A percentile compares a stretch with the other conserved stretches of the same genome.
These are phyloP conservation scores for Aphaenogaster ashmeadi DNA, from an alignment of 1,140 invertebrate genomes.

Conservation along the genomic window DNA sequence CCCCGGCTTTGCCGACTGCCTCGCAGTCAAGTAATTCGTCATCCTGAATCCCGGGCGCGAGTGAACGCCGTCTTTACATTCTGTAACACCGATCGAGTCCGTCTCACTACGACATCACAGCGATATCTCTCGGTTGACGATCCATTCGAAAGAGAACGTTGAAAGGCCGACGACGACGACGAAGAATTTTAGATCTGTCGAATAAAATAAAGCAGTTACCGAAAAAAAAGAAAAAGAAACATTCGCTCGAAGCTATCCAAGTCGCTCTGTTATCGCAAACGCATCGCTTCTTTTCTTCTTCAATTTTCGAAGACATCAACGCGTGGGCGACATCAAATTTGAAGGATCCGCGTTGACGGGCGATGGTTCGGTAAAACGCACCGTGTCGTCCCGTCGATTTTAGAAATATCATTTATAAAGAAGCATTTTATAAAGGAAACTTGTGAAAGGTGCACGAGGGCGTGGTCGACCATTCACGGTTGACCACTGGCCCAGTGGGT, in stretches of 20 bases:
- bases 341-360: neutral
- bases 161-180: slow-evolving; percentile 7
- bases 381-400: neutral
- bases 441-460: slow-evolving; percentile 69
- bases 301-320: neutral
- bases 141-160: slow-evolving; percentile 11
- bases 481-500: slow-evolving; percentile 65
- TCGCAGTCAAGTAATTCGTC: slow-evolving; percentile 26
- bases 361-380: neutral
- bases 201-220: neutral
- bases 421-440: slow-evolving; percentile 63
- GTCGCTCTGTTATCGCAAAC: neutral
- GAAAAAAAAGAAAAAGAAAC: neutral
- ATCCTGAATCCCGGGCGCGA: slow-evolving; percentile 10
- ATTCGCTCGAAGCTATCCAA: neutral
- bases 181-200: neutral
- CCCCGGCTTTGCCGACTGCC: slow-evolving; percentile 22
- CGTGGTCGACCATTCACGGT: slow-evolving; percentile 69
- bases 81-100: slow-evolving; percentile 46
- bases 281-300: neutral
- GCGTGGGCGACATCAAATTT: neutral
- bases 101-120: neutral
- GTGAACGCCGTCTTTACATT: neutral
- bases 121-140: neutral
- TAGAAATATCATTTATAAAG: slow-evolving; percentile 37